Evolutionary conservation across 2,113 vertebrate species (phyloP).

Genomic region (Cyanoramphus novaezelandiae): DNA sequence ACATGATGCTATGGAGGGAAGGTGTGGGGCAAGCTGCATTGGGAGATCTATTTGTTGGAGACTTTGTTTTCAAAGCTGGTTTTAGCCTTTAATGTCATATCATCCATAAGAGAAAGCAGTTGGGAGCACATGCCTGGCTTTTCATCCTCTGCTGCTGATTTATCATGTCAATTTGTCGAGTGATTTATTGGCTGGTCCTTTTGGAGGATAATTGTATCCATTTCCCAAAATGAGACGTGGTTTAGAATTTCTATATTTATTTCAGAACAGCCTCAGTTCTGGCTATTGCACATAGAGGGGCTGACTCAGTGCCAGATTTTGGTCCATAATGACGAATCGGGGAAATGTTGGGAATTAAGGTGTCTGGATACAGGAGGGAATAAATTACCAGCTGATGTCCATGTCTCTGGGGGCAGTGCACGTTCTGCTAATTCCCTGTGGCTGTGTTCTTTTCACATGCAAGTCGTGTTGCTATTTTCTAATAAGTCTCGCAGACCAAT

Average conservation of each 20-base stretch:
- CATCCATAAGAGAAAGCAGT: not conserved
- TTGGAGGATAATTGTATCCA: not conserved
- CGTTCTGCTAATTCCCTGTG: not conserved
- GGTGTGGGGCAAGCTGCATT: not conserved
- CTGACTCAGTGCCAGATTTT: not conserved
- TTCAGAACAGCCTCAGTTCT: not conserved
- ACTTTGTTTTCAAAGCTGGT: not conserved
- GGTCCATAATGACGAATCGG: not conserved
- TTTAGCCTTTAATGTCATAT: not conserved
- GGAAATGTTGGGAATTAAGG: not conserved
- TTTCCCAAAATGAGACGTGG: not conserved
- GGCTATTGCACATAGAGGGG: not conserved
- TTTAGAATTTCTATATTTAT: not conserved
- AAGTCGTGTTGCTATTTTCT: not conserved
- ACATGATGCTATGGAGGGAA: not conserved
- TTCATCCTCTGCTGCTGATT: not conserved
- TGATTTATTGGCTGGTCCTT: slow-evolving; percentile 35
- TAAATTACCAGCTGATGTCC: not conserved
- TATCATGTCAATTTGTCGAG: not conserved
- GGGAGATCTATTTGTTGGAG: not conserved
- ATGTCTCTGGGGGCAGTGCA: not conserved
- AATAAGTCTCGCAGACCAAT: not conserved
- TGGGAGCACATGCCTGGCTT: not conserved
- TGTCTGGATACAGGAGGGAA: not conserved
- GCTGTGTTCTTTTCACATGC: not conserved